Conservation (phyloP, 2,888 invertebrate genomes). For the Ligdia adustata region DNA sequence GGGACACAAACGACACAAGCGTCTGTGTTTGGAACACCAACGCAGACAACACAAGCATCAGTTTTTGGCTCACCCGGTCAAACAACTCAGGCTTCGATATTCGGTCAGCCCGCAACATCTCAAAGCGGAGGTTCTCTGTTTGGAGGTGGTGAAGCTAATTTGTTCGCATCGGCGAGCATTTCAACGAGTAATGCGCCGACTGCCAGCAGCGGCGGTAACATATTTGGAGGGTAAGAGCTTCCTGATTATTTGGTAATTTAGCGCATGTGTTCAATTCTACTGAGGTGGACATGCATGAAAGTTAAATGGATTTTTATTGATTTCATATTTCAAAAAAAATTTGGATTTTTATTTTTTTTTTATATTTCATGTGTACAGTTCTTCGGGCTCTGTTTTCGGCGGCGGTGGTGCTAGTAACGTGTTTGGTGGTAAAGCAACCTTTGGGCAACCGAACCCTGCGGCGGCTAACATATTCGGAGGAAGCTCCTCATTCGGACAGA, state of each 20-base stretch:
- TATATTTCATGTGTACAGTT: too few relatives aligned
- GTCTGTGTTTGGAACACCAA: constrained; percentile 44
- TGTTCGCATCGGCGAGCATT: constrained; percentile 75
- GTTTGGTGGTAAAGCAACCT: constrained; percentile 66
- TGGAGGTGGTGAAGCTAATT: constrained; percentile 57
- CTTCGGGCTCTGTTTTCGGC: constrained; percentile 65
- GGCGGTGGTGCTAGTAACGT: constrained; percentile 53
- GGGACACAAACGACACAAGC: constrained; percentile 38
- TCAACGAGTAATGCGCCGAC: constrained; percentile 67
- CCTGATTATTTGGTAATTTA: too few relatives aligned
- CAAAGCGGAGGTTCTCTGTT: constrained; percentile 59
- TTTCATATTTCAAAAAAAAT: too few relatives aligned
- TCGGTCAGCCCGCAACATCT: constrained; percentile 53
- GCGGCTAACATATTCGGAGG: constrained; percentile 67
- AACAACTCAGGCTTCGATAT: constrained; percentile 44
- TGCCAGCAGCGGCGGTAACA: constrained; percentile 58
- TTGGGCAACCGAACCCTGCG: constrained; percentile 61
- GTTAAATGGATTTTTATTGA: too few relatives aligned
- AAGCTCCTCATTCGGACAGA: constrained; percentile 57
- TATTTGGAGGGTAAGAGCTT: constrained; percentile 64
- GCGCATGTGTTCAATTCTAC: too few relatives aligned
- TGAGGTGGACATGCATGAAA: too few relatives aligned
- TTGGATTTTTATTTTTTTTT: too few relatives aligned
- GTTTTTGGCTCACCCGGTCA: constrained; percentile 43
- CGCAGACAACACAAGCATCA: constrained; percentile 39